These are phyloP conservation scores for Orthochromis malagaraziensis DNA, from an alignment of 2,113 vertebrate genomes.

Conservation along the genomic window DNA sequence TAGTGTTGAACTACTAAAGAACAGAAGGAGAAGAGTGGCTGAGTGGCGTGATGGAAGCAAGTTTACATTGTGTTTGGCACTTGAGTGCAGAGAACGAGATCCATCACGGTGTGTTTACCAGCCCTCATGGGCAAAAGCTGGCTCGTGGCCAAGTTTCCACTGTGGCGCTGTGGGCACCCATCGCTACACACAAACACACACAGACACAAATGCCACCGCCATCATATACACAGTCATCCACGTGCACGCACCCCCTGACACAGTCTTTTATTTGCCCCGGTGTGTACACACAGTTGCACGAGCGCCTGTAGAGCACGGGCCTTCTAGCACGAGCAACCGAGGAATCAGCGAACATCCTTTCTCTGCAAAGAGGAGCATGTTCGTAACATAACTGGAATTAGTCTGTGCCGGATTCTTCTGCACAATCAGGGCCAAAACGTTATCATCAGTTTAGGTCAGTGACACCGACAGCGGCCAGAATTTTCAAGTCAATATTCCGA, in stretches of 20 bases:
- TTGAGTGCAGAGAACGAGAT: conserved; percentile 42
- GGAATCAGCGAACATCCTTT: not conserved
- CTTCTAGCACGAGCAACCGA: not conserved
- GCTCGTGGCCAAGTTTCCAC: conserved; percentile 57
- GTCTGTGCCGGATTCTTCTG: not conserved
- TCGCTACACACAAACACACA: not conserved
- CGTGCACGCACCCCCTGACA: not conserved
- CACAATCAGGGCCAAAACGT: not conserved
- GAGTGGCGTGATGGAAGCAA: conserved; percentile 37
- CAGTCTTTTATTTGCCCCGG: not conserved
- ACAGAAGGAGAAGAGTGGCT: not conserved
- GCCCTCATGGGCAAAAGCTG: conserved; percentile 42
- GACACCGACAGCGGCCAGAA: not conserved
- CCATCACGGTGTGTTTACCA: conserved; percentile 45
- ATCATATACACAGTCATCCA: conserved; percentile 8
- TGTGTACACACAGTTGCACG: not conserved
- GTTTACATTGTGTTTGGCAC: conserved; percentile 56
- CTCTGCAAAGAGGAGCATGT: not conserved
- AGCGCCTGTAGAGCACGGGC: not conserved
- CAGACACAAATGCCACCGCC: not conserved
- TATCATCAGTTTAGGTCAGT: not conserved
- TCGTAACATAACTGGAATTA: not conserved
- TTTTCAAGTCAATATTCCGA: not conserved
- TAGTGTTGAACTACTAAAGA: not conserved
- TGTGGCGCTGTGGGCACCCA: conserved; percentile 19